A percentile compares a stretch with the other conserved stretches of the same genome.
phyloP scores from a whole-genome alignment of 2,888 invertebrate genomes.

The Zaprionus bogoriensis region DNA sequence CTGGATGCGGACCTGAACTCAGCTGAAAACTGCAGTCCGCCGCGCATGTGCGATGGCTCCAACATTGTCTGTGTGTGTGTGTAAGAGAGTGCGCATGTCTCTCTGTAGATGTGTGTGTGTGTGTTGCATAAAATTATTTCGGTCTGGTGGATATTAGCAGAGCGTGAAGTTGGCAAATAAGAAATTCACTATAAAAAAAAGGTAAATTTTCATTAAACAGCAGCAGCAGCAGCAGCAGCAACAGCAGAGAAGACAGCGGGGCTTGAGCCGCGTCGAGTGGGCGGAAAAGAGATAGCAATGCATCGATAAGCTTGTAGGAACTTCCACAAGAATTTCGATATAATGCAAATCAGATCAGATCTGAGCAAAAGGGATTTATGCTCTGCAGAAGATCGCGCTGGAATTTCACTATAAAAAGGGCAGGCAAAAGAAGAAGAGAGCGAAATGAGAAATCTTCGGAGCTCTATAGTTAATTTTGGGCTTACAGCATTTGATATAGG shows the following conservation, averaged over 20 bases:
- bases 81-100: slow-evolving; percentile 13
- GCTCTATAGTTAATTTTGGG: too few relatives aligned
- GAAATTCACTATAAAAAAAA: slow-evolving; percentile 70
- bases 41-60: slow-evolving; percentile 67
- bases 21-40: slow-evolving; percentile 59
- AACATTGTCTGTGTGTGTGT: slow-evolving; percentile 9
- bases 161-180: slow-evolving; percentile 83
- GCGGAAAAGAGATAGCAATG: slow-evolving; percentile 42
- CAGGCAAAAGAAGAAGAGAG: not conserved
- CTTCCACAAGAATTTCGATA: slow-evolving; percentile 10
- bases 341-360: slow-evolving; percentile 3
- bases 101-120: slow-evolving; percentile 69
- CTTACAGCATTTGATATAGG: too few relatives aligned
- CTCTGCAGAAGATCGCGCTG: not conserved
- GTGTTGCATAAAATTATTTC: slow-evolving; percentile 83
- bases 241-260: not conserved
- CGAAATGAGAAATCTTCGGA: not conserved
- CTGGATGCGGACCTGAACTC: slow-evolving; percentile 52
- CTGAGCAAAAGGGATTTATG: slow-evolving; percentile 10
- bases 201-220: slow-evolving; percentile 72
- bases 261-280: slow-evolving; percentile 18
- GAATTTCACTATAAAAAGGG: not conserved
- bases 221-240: slow-evolving; percentile 37
- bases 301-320: slow-evolving; percentile 31
- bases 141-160: slow-evolving; percentile 83